Percentiles rank a stretch among this genome's conserved stretches.
phyloP scores from a whole-genome alignment of 1,140 invertebrate species.

The Armadillidium nasatum region DNA sequence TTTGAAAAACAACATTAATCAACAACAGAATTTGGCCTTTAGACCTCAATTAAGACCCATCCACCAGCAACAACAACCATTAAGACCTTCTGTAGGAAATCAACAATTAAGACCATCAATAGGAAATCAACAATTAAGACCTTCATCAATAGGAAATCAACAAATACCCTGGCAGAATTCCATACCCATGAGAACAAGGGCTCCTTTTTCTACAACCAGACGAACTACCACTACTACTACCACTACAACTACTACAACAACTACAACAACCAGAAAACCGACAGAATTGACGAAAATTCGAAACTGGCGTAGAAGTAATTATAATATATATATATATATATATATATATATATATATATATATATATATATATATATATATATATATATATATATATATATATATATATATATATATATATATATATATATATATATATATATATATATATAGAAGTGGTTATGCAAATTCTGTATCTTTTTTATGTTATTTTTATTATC shows the following conservation, averaged over 20 bases:
- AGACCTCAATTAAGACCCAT: neutral
- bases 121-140: neutral
- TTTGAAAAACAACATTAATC: neutral
- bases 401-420: slow-evolving; percentile 24
- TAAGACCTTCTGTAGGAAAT: no score
- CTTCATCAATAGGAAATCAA: neutral
- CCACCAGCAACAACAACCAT: slow-evolving; percentile 19
- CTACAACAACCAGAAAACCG: slow-evolving; percentile 25
- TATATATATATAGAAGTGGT: no score
- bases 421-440: neutral
- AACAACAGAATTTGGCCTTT: neutral
- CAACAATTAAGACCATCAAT: no score
- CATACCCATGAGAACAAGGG: neutral
- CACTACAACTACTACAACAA: slow-evolving; percentile 18
- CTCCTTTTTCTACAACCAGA: slow-evolving; percentile 2
- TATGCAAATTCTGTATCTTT: no score
- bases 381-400: neutral
- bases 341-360: slow-evolving; percentile 24
- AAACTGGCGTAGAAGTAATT: slow-evolving; percentile 22
- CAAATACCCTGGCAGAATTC: neutral
- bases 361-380: slow-evolving; percentile 4
- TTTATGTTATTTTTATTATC: no score
- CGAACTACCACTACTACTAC: slow-evolving; percentile 21
- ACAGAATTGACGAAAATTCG: slow-evolving; percentile 13
- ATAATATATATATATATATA: slow-evolving; percentile 22